phyloP scores from a whole-genome alignment of 2,888 invertebrate species.

The Hipparchia sbordonii region DNA sequence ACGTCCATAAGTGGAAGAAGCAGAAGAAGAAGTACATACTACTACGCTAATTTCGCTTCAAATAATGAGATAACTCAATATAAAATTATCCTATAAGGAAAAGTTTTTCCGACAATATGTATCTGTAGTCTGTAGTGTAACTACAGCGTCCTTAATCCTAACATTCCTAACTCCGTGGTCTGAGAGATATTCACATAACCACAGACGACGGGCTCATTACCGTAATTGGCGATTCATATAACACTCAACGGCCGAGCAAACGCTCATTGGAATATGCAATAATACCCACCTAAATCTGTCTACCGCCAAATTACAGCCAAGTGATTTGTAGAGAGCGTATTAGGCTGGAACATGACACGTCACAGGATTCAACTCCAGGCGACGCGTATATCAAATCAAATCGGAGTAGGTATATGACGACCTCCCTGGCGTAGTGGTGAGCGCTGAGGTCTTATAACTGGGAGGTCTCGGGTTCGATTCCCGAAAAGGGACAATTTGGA shows the following conservation, averaged over 20 bases:
- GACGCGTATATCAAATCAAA: too few relatives aligned
- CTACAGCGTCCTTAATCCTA: neutral
- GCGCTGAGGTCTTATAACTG: too few relatives aligned
- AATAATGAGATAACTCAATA: too few relatives aligned
- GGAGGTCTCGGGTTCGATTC: too few relatives aligned
- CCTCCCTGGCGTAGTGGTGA: too few relatives aligned
- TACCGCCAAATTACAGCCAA: constrained; percentile 17
- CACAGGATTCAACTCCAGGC: neutral
- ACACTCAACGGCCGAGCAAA: constrained; percentile 12
- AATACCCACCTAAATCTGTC: constrained; percentile 22
- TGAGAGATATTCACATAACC: neutral
- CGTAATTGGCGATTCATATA: constrained; percentile 13
- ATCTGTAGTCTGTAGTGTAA: neutral
- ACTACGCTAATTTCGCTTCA: too few relatives aligned
- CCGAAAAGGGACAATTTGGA: too few relatives aligned
- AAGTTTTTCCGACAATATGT: too few relatives aligned
- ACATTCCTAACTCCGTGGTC: neutral
- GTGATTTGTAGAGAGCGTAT: constrained; percentile 17
- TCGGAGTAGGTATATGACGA: too few relatives aligned
- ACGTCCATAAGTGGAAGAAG: too few relatives aligned
- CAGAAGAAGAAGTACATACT: too few relatives aligned
- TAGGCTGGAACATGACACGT: neutral
- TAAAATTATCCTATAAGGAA: neutral
- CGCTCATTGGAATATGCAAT: constrained; percentile 10
- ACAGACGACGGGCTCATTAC: neutral